Base-by-base conservation (phyloP, 1,140 invertebrate genomes). In the Rhopalosiphum maidis region DNA sequence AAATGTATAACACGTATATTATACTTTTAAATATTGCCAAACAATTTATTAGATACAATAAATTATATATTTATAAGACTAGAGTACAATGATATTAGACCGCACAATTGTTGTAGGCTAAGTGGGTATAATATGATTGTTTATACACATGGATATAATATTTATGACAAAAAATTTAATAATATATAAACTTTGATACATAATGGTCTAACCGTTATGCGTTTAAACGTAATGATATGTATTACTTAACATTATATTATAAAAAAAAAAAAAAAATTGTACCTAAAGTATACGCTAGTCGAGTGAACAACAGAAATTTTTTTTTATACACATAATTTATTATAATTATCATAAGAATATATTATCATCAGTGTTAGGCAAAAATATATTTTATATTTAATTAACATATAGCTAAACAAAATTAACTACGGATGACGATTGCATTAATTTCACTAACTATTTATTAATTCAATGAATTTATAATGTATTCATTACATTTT, bases 221-320 rank as follows among this genome's bases (percentile, higher is more conserved):
- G 54, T 68, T 90, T 90, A 90, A 90, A 60, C 41, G 54, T 90
- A 90, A 90, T 90, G 89, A 90, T 90, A 90, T 90, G 89, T 90
- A 90, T 90, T 90, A 30, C 89, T 90, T 90, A 90, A 90, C 54
- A 60, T 90, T 90, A 90, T 77, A 77, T 77, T 11, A 5, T 41
- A 41, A 88, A 41, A 60, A 5, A 55, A 41, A 88, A 41, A 90
- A 35, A 90, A 68, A 90, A 55, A 37, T 37, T 22, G 6, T 60
- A 30, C 11, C 88, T 55, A 54, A 55, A 90, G 15, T 43, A 54
- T 55, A 54, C 30, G 48, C 48, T 54, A 89, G 48, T 37, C n/a
- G 48, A 89, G 87, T 37, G 51, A 89, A 89, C n/a, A 89, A 48
- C n/a, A 35, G 35, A 54, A 54, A 68, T 68, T 0, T n/a, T 77